phyloP scores from a whole-genome alignment of 2,888 invertebrate genomes.

The Eristalis arbustorum region DNA sequence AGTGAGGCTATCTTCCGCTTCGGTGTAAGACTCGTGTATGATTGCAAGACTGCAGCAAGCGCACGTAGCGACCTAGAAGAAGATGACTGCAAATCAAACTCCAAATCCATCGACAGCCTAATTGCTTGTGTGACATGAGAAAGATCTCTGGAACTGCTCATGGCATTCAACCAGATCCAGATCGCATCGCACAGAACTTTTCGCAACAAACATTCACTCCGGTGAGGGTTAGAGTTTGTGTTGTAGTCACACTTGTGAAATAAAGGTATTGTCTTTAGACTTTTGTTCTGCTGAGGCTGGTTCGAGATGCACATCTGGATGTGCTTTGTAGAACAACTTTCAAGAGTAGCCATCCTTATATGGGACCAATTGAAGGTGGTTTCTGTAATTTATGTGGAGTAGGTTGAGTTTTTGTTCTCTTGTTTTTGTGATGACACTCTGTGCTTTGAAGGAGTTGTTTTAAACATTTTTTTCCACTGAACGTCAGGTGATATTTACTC shows the following conservation, averaged over 20 bases:
- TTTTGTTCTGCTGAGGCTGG: constrained; percentile 4
- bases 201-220: constrained; percentile 13
- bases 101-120: constrained; percentile 42
- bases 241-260: constrained; percentile 28
- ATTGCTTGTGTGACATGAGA: constrained; percentile 35
- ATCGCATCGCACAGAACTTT: not conserved
- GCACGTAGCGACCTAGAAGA: constrained; percentile 30
- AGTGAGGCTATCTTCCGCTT: not conserved
- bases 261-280: constrained; percentile 46
- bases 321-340: constrained; percentile 50
- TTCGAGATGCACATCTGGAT: constrained; percentile 25
- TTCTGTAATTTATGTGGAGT: constrained; percentile 35
- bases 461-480: not conserved
- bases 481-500: not conserved
- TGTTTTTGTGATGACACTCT: not conserved
- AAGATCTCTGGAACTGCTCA: constrained; percentile 43
- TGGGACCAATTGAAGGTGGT: constrained; percentile 51
- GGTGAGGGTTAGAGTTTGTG: constrained; percentile 33
- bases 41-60: constrained; percentile 1
- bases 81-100: constrained; percentile 46
- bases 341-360: constrained; percentile 52
- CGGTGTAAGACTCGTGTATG: not conserved
- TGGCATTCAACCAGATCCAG: constrained; percentile 47
- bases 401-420: not conserved
- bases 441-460: not conserved